These are phyloP conservation scores for Calonectris borealis DNA, from an alignment of 2,113 vertebrate genomes.

Conservation along the genomic window DNA sequence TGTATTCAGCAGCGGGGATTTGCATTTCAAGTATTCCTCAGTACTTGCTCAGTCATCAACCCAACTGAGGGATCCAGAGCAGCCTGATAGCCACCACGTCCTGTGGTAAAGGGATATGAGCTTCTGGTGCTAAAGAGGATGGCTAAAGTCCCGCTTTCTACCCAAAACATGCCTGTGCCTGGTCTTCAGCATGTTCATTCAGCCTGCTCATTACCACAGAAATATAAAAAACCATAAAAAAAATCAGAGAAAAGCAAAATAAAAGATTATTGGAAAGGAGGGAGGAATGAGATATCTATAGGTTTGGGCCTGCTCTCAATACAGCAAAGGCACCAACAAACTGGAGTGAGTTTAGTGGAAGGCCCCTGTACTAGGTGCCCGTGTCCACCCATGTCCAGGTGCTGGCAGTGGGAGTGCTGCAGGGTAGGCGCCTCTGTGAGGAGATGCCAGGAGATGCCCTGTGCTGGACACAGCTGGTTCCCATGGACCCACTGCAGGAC, in stretches of 20 bases:
- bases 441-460: too few species aligned
- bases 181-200: neutral
- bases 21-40: neutral
- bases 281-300: neutral
- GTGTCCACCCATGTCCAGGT: fast-evolving
- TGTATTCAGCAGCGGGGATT: neutral
- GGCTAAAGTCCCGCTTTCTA: neutral
- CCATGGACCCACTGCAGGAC: neutral
- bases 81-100: neutral
- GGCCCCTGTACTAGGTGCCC: fast-evolving
- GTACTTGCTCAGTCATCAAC: neutral
- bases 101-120: neutral
- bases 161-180: neutral
- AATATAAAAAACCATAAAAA: neutral
- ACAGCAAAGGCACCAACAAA: neutral
- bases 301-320: neutral
- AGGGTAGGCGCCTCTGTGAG: neutral
- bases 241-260: neutral
- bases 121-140: neutral
- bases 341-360: neutral
- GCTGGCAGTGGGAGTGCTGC: neutral
- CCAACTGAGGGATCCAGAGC: neutral
- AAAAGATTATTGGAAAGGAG: neutral
- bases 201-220: neutral
- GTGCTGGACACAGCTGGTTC: neutral